Percentiles rank a stretch among this genome's conserved stretches.
These are phyloP conservation scores for Tortrix viridana DNA, from an alignment of 2,888 invertebrate species.

Conservation along the genomic window DNA sequence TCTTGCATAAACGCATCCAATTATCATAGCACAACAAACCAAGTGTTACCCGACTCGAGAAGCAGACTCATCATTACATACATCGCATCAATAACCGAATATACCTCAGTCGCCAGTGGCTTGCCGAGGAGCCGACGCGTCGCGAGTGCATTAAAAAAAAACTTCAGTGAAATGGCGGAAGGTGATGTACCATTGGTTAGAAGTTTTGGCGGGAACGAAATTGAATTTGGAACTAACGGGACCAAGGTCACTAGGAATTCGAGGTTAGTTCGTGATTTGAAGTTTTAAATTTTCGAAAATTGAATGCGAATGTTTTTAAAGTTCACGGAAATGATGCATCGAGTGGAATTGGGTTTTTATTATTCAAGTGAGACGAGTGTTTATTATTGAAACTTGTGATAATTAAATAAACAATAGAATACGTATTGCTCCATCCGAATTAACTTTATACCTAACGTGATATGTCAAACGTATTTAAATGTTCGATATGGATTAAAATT, in stretches of 20 bases:
- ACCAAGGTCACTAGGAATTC: conserved; percentile 73
- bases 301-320: not conserved
- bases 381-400: too few species aligned
- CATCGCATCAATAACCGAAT: conserved; percentile 75
- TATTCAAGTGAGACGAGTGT: too few species aligned
- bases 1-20: conserved; percentile 64
- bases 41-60: conserved; percentile 64
- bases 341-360: too few species aligned
- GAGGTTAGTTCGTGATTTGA: conserved; percentile 61
- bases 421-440: too few species aligned
- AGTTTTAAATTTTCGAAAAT: conserved; percentile 1
- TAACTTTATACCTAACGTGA: too few species aligned
- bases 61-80: conserved; percentile 61
- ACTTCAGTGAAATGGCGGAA: conserved; percentile 63
- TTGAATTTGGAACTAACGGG: conserved; percentile 70
- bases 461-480: too few species aligned
- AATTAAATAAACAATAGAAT: too few species aligned
- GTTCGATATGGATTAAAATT: too few species aligned
- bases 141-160: conserved; percentile 26
- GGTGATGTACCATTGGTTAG: conserved; percentile 77
- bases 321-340: too few species aligned
- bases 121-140: conserved; percentile 39
- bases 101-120: conserved; percentile 61
- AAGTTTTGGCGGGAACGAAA: conserved; percentile 74
- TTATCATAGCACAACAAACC: conserved; percentile 69